Base-by-base conservation (phyloP, 1,140 invertebrate species). In the Chrysomallon squamiferum region DNA sequence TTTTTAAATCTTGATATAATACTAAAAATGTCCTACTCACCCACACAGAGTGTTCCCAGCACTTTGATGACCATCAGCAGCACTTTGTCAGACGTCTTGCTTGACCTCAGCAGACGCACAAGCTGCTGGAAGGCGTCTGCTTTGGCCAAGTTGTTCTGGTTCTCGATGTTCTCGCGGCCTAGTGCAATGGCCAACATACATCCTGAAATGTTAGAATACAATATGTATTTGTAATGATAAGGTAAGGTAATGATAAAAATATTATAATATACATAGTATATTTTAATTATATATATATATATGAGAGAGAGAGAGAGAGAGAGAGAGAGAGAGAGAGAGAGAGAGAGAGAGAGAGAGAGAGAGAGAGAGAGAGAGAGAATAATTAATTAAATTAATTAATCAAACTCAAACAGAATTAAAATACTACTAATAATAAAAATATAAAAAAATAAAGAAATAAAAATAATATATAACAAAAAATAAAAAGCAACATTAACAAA, bases 41-140 rank as follows among this genome's bases (percentile, higher is more conserved):
- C 85, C 1, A 86, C 76, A 81, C 84, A 86, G 30, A 86, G 75
- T 60, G 79, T 83, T 62, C 82, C 85, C 58, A 86, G 63, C 25
- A 80, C 79, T 68, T 81, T 79, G 29, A 86, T 81, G 45, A 81
- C 82, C 78, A 79, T 80, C 1, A 82, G 73, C 33, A 85, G 69
- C 7, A 86, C 83, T 65, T 73, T 71, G 13, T 75, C 59, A 22
- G 81, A 78, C 4, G 75, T 72, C 43, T 83, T 84, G 9, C 74
- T 66, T n/a, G 76, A 74, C 9, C 81, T 69, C 27, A 85, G 62
- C 11, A 86, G 68, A 29, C 85, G 61, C 0, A 85, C 78, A 1
- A 86, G 68, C 45, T 84, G 83, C 54, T 77, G 75, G 58, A 86
- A 81, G 32, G 77, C 81, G 54, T 82, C 81, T n/a, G 79, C 76